Conservation (phyloP, 2,797 vertebrate genomes). For the Anableps anableps region DNA sequence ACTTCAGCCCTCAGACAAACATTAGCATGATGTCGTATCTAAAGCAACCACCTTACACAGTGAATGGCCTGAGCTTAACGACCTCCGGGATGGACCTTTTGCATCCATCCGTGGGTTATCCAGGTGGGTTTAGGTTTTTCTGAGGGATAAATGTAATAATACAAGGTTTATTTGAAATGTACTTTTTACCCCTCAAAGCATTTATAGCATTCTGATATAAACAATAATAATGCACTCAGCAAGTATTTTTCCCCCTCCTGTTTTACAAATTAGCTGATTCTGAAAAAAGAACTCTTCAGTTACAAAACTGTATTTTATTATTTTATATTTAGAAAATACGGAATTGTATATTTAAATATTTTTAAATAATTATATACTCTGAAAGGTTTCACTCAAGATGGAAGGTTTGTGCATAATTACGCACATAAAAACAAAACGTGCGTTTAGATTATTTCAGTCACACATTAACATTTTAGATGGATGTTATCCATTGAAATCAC, state of each 20-base stretch:
- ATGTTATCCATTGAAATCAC: neutral
- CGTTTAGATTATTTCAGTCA: neutral
- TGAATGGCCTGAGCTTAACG: slow-evolving; percentile 97
- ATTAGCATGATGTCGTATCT: slow-evolving; percentile 99
- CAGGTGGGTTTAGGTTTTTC: slow-evolving; percentile 83
- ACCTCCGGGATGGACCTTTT: slow-evolving; percentile 98
- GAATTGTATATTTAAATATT: neutral
- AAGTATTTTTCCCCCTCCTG: neutral
- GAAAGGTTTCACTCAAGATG: neutral
- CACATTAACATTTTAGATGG: neutral
- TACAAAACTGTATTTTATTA: neutral
- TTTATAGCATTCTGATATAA: neutral
- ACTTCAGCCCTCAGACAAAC: slow-evolving; percentile 87
- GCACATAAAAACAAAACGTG: slow-evolving; percentile 13
- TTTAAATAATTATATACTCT: neutral
- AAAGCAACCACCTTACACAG: slow-evolving; percentile 99
- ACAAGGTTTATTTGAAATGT: neutral
- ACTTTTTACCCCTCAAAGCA: neutral
- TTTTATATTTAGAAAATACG: neutral
- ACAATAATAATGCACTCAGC: neutral
- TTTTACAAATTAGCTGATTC: neutral
- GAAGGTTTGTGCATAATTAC: slow-evolving; percentile 46
- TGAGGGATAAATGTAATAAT: neutral
- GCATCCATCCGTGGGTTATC: slow-evolving; percentile 97
- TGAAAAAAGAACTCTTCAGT: neutral